Evolutionary conservation across 37 sponge, comb jelly and placozoan genomes (phyloP), one percentile per base, ranked within the genome.

Genomic region (Halisarca cf. caerulea): DNA sequence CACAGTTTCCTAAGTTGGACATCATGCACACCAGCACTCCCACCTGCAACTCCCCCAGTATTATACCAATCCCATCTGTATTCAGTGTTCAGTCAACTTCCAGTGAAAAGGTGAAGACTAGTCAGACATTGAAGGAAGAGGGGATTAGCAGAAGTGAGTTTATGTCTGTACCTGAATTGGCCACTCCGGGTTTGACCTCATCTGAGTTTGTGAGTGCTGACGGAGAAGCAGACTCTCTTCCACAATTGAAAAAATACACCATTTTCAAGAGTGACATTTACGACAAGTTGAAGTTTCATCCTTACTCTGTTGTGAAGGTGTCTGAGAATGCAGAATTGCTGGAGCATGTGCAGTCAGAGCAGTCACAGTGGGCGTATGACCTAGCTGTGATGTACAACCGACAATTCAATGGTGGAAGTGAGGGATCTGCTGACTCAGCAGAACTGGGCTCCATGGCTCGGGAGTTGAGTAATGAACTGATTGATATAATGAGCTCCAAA

Each of bases 341-440:
- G 3, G 44, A 41, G 1, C 32, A 3, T 32, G 32, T 32, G 2
- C 1, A n/a, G n/a, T 2, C 3, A 28, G 33, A 28, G n/a, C 34
- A 28, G 35, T 68, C 33, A 30, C 34, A 30, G 17, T 41, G 24
- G 7, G 77, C 24, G 2, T 41, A n/a, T 74, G 77, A 74, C 23
- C 45, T 74, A n/a, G 77, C 77, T 23, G 42, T 14, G n/a, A 74
- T 74, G 77, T 74, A 74, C 77, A 74, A 74, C 44, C 20, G 77
- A 43, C 77, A 74, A 14, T 74, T 36, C 77, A 62, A 62, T 11
- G 51, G 11, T 6, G 51, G 51, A 47, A 62, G 15, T 11, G 51
- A 47, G 51, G 51, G 51, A 47, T 47, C 51, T 47, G 9, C 51
- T 47, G 51, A 47, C 9, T 47, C 51, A 47, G 51, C 11, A 11